Conservation (phyloP, 2,113 vertebrate genomes). For the Gracilinanus agilis region DNA sequence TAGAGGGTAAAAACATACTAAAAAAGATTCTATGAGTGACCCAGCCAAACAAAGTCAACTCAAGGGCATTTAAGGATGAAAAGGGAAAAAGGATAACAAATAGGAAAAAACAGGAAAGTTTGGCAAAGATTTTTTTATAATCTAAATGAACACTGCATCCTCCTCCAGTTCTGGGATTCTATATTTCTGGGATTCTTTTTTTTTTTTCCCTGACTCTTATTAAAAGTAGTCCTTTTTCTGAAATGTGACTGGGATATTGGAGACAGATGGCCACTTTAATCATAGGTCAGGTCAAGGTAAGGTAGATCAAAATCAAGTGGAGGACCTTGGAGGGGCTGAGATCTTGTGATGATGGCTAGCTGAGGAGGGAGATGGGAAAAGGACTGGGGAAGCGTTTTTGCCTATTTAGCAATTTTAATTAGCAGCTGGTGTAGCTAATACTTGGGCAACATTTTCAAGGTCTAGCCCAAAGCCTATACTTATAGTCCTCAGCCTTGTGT, state of each 20-base stretch:
- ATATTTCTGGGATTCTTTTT: neutral
- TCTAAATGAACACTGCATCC: neutral
- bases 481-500: neutral
- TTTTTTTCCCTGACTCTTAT: neutral
- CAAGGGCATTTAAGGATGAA: neutral
- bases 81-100: neutral
- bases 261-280: neutral
- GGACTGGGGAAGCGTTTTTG: neutral
- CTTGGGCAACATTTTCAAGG: neutral
- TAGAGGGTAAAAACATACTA: neutral
- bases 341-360: neutral
- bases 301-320: neutral
- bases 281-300: neutral
- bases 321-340: neutral
- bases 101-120: neutral
- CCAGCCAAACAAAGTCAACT: neutral
- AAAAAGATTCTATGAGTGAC: neutral
- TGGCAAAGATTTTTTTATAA: neutral
- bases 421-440: neutral
- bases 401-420: neutral
- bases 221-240: neutral
- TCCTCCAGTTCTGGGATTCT: neutral
- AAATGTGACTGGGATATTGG: neutral
- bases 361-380: neutral
- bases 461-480: neutral